A percentile compares a stretch with the other conserved stretches of the same genome.
phyloP scores from a whole-genome alignment of 1,140 invertebrate species.

The Pseudoatta argentina region DNA sequence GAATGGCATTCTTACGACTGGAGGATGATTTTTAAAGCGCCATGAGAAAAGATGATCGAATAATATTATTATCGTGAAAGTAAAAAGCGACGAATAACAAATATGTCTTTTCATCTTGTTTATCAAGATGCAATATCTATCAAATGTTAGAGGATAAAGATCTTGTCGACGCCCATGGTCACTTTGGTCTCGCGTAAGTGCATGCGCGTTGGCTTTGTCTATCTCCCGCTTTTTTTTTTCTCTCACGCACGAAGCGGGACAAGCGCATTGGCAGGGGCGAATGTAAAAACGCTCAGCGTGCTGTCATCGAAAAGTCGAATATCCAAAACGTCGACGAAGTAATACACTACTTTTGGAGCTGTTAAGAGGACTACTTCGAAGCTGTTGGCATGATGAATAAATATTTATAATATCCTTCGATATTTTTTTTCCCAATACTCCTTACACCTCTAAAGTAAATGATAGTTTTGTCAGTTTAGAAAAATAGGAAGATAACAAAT shows the following conservation, averaged over 20 bases:
- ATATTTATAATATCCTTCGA: background rate
- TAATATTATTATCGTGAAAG: background rate
- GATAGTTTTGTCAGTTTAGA: background rate
- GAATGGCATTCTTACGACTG: background rate
- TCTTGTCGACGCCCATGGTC: slow-evolving; percentile 27
- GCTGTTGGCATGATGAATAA: slow-evolving; percentile 3
- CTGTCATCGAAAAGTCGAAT: slow-evolving; percentile 24
- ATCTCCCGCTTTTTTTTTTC: slow-evolving; percentile 38
- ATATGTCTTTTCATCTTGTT: background rate
- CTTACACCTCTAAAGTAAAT: background rate
- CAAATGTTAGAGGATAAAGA: background rate
- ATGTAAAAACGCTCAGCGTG: slow-evolving; percentile 12
- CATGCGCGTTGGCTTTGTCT: slow-evolving; percentile 14
- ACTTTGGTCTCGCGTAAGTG: slow-evolving; percentile 21
- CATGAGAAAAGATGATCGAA: background rate
- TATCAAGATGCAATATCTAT: no score
- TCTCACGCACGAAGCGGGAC: slow-evolving; percentile 35
- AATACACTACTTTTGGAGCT: background rate
- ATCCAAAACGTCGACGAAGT: background rate
- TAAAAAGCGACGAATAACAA: background rate
- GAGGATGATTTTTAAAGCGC: background rate
- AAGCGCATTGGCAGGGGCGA: background rate
- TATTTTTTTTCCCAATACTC: background rate
- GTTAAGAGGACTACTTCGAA: no score
- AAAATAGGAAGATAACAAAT: background rate